A percentile compares a stretch with the other conserved stretches of the same genome.
Conservation (phyloP, 2,113 vertebrate genomes). For the Pachycephala philippinensis region DNA sequence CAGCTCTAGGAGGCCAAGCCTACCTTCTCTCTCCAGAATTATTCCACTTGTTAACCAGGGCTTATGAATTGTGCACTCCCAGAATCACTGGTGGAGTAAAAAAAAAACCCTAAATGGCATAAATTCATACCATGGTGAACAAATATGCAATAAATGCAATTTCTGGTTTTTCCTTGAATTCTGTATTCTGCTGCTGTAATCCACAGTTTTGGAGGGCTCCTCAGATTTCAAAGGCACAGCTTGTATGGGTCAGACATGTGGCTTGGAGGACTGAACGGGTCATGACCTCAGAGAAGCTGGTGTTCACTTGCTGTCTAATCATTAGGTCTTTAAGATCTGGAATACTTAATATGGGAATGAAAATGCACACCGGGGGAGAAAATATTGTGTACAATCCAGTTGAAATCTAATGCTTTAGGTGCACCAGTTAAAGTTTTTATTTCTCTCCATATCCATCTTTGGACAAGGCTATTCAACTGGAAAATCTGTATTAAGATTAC, state of each 20-base stretch:
- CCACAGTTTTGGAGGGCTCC: background rate
- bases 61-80: background rate
- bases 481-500: background rate
- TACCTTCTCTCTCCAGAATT: background rate
- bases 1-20: background rate
- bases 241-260: background rate
- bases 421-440: background rate
- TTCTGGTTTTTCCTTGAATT: background rate
- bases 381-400: background rate
- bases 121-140: background rate
- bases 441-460: background rate
- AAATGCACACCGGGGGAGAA: background rate
- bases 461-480: background rate
- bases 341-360: background rate
- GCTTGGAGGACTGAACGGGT: fast-evolving
- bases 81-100: background rate
- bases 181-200: background rate
- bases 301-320: background rate
- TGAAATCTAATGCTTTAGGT: background rate
- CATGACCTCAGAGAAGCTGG: background rate
- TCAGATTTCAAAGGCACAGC: background rate
- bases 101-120: background rate
- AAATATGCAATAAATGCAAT: background rate
- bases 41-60: background rate
- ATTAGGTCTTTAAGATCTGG: background rate